phyloP scores from a whole-genome alignment of 2,113 vertebrate genomes.

The Penelope pileata region DNA sequence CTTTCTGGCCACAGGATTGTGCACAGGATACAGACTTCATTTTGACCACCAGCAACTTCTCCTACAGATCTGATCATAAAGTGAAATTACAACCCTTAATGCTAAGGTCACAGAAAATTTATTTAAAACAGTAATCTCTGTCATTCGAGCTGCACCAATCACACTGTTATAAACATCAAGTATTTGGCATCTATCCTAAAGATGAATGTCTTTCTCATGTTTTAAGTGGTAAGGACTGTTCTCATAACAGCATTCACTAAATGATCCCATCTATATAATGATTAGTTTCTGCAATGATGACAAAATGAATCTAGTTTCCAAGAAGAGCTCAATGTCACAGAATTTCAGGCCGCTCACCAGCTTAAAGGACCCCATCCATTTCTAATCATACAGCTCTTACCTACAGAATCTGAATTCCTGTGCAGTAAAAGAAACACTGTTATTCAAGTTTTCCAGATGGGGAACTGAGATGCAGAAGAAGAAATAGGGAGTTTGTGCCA shows the following conservation, averaged over 20 bases:
- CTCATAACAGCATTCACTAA: background rate
- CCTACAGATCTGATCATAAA: background rate
- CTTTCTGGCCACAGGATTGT: background rate
- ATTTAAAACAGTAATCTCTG: background rate
- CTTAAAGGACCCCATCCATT: background rate
- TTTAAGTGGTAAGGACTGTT: background rate
- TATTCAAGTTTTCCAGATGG: background rate
- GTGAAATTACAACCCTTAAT: background rate
- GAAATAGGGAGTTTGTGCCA: background rate
- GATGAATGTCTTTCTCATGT: background rate
- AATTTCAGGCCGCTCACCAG: background rate
- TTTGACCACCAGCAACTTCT: background rate
- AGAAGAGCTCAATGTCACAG: background rate
- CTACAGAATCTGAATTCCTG: background rate
- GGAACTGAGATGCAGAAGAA: background rate
- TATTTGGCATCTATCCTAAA: background rate
- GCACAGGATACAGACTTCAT: background rate
- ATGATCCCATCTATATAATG: background rate
- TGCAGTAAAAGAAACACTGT: background rate
- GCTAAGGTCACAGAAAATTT: background rate
- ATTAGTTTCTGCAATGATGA: background rate
- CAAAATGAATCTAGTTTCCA: background rate
- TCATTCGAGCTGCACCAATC: background rate
- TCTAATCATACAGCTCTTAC: background rate
- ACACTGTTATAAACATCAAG: background rate